These are phyloP conservation scores for Darevskia mixta DNA, from an alignment of 2,797 vertebrate genomes.

Conservation along the genomic window DNA sequence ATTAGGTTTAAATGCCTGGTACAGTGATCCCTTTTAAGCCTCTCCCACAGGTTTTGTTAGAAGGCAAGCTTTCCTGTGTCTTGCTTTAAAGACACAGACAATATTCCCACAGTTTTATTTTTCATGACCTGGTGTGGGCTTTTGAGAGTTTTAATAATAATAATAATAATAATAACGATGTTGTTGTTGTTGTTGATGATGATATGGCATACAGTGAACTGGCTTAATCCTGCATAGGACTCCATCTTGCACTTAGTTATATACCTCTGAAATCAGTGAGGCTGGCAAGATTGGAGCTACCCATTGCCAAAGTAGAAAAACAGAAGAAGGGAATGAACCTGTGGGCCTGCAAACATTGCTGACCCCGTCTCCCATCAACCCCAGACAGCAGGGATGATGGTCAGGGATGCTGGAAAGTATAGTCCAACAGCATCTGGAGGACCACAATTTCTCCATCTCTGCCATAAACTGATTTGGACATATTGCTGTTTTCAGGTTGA, in stretches of 20 bases:
- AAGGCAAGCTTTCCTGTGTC: conserved; percentile 11
- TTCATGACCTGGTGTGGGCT: background rate
- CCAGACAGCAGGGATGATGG: too few species aligned
- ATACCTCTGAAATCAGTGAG: background rate
- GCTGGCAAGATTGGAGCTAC: background rate
- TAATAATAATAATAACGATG: too few species aligned
- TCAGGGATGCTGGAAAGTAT: too few species aligned
- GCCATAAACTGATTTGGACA: background rate
- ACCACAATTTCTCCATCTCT: too few species aligned
- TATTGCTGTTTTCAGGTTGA: background rate
- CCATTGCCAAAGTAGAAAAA: background rate
- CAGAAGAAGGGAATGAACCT: too few species aligned
- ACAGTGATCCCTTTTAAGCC: background rate
- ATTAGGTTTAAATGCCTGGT: background rate
- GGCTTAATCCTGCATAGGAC: background rate
- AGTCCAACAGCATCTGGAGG: too few species aligned
- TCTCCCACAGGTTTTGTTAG: background rate
- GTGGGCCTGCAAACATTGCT: too few species aligned
- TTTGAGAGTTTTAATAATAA: background rate
- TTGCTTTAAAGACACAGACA: background rate
- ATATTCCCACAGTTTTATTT: conserved; percentile 1
- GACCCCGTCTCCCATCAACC: too few species aligned
- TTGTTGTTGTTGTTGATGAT: too few species aligned
- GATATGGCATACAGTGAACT: too few species aligned
- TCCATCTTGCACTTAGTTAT: background rate